Evolutionary conservation across 2,888 invertebrate genomes (phyloP).

Genomic region (Cryptus armator): DNA sequence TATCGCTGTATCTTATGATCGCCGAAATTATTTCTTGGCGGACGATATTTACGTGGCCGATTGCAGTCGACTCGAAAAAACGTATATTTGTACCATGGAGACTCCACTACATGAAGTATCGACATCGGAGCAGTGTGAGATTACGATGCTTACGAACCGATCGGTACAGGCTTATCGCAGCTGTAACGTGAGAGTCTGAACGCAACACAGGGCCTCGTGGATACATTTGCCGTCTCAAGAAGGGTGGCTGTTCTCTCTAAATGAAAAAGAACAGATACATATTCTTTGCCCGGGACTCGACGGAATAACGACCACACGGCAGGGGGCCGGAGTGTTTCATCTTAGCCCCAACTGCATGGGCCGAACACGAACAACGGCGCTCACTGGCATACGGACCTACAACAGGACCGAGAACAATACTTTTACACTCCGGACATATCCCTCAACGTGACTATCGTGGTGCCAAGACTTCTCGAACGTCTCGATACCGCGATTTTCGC

Average conservation of each 20-base stretch:
- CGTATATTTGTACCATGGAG: not conserved
- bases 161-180: not conserved
- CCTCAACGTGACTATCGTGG: not conserved
- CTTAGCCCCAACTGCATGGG: not conserved
- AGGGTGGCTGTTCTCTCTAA: not conserved
- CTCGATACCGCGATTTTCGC: not conserved
- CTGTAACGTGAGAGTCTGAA: not conserved
- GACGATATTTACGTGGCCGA: not conserved
- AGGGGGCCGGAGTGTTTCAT: constrained; percentile 6
- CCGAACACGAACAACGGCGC: too few relatives aligned
- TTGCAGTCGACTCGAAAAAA: not conserved
- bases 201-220: not conserved
- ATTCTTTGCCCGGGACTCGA: not conserved
- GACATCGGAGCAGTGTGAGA: not conserved
- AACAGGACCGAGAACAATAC: constrained; percentile 10
- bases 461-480: not conserved
- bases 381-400: not conserved
- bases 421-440: not conserved
- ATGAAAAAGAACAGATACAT: not conserved
- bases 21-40: not conserved
- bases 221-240: not conserved
- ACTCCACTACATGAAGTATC: not conserved
- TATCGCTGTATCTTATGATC: not conserved
- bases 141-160: too few relatives aligned
- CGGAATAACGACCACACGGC: not conserved